Percentiles rank a stretch among this genome's conserved stretches.
phyloP scores from a whole-genome alignment of 2,797 vertebrate genomes.

The Orientallactaga sibirica region DNA sequence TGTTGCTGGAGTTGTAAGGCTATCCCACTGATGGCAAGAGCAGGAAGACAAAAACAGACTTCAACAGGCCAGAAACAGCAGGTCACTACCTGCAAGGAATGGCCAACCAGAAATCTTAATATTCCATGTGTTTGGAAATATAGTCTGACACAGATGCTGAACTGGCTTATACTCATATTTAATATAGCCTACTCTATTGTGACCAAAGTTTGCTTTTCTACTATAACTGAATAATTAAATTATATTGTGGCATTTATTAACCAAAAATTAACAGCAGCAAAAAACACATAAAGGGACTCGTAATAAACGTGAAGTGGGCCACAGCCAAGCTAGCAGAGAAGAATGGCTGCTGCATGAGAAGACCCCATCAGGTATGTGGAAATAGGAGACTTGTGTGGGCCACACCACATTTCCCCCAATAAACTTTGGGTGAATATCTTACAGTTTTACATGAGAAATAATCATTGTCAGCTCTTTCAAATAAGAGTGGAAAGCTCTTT shows the following conservation, averaged over 20 bases:
- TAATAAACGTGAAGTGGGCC: slow-evolving; percentile 39
- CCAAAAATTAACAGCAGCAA: slow-evolving; percentile 62
- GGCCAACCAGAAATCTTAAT: slow-evolving; percentile 63
- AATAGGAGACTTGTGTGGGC: neutral
- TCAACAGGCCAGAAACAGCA: slow-evolving; percentile 43
- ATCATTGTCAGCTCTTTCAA: neutral
- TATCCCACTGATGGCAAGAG: slow-evolving; percentile 6
- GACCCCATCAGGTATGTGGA: neutral
- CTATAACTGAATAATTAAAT: slow-evolving; percentile 74
- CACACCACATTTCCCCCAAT: neutral
- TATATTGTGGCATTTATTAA: slow-evolving; percentile 12
- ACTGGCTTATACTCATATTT: slow-evolving; percentile 14
- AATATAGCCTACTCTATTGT: slow-evolving; percentile 67
- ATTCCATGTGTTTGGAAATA: slow-evolving; percentile 62
- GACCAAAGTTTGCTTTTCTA: slow-evolving; percentile 72
- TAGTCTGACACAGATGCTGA: slow-evolving; percentile 68
- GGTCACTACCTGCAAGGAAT: slow-evolving; percentile 28
- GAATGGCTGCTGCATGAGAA: neutral
- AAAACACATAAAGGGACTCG: neutral
- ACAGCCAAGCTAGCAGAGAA: neutral
- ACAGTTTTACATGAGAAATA: neutral
- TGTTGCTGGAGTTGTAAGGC: neutral
- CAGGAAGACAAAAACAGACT: slow-evolving; percentile 44
- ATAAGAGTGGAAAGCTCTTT: neutral
- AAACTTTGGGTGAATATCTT: slow-evolving; percentile 12